Base-by-base conservation (phyloP, 2,113 vertebrate species). In the Ranitomeya imitator region DNA sequence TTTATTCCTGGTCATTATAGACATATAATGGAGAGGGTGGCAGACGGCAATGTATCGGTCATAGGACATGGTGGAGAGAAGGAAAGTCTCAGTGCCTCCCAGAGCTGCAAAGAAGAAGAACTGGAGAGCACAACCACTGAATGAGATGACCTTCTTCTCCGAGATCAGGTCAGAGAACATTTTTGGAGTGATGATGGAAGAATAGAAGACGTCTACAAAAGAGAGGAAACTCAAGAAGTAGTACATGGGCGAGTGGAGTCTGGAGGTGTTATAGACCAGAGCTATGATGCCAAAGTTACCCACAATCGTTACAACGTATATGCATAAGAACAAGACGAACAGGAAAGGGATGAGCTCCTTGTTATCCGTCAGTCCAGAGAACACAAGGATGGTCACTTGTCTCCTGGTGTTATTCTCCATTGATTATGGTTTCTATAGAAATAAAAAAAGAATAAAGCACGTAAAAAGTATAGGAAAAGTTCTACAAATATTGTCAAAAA, bases 111-210 rank as follows among this genome's bases (percentile, higher is more conserved):
- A 61, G 23, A 81, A 1, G 1, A 60, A 81, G 16, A 81, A 61
- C 79, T 81, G 79, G 26, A 81, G 79, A 15, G 26, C 55, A 81
- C 79, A 81, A 19, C 57, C 55, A 19, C 37, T 14, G 45, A 81
- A 81, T 4, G 79, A 18, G 59, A 81, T 81, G 14, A 61, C 55
- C 57, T 81, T 81, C 79, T 12, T 15, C 2, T 12, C 0, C 3
- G 18, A 81, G 31, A 81, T 10, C 0, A 81, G 59, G 12, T 81
- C 55, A 45, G 15, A 31, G 3, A 81, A 19, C 79, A 81, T 60
- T 16, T 81, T 81, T 4, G 79, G 79, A 37, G 57, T 61, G 0
- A 81, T 11, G 19, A 1, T 14, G 5, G 79, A 81, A 18, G 79
- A 81, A 26, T 81, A 81, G 57, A 26, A 81, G 59, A 81, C 14